Evolutionary conservation across 2,888 invertebrate genomes (phyloP).

Genomic region (Athalia rosae): DNA sequence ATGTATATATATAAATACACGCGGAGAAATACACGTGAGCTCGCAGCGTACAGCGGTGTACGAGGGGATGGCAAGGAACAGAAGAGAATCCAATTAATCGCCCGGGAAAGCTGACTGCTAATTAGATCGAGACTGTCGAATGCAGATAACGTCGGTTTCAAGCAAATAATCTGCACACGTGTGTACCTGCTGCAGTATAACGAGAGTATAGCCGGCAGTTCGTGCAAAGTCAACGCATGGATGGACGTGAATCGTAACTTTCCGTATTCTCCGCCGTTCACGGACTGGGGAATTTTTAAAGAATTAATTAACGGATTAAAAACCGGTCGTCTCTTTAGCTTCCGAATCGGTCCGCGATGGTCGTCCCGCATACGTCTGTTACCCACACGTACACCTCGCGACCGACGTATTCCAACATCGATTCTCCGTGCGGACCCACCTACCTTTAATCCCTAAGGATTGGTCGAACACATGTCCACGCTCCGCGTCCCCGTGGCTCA

Average conservation of each 20-base stretch:
- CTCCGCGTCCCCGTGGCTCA: conserved; percentile 52
- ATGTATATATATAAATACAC: neutral
- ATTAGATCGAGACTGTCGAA: conserved; percentile 40
- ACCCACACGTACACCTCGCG: conserved; percentile 17
- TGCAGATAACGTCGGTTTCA: conserved; percentile 23
- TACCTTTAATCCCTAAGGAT: conserved; percentile 70
- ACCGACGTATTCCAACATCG: conserved; percentile 37
- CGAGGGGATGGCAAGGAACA: conserved; percentile 26
- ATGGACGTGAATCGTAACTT: neutral
- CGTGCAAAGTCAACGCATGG: neutral
- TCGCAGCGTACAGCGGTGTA: neutral
- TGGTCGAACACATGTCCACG: conserved; percentile 71
- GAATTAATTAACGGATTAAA: neutral
- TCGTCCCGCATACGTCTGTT: neutral
- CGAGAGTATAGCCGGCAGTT: neutral
- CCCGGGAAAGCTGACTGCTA: conserved; percentile 40
- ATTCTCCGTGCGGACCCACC: conserved; percentile 54
- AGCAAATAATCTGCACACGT: conserved; percentile 19
- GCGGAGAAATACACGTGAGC: conserved; percentile 9
- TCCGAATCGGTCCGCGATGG: conserved; percentile 3
- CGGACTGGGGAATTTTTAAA: neutral
- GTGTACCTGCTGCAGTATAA: too few species aligned
- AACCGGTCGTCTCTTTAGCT: neutral
- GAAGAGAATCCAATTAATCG: conserved; percentile 42
- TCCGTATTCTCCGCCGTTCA: neutral